Evolutionary conservation across 2,888 invertebrate genomes (phyloP).

Genomic region (Lasioglossum malachurum): DNA sequence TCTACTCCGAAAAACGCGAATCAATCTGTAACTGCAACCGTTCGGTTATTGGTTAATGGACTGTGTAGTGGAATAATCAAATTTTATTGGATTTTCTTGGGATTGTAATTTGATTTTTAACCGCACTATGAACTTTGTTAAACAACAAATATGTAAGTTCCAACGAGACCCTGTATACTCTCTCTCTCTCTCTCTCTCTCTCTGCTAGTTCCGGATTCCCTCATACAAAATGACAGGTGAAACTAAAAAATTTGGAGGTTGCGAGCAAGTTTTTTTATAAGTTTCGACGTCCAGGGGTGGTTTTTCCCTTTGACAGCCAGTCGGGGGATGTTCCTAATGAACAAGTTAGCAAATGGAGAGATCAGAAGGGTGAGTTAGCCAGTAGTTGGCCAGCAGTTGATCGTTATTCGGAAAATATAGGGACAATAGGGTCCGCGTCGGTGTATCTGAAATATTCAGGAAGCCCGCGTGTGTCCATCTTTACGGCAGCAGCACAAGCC

Average conservation of each 20-base stretch:
- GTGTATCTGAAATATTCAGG: conserved; percentile 8
- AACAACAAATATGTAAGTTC: not conserved
- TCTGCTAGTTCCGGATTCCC: not conserved
- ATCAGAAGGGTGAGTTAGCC: not conserved
- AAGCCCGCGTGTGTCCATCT: conserved; percentile 7
- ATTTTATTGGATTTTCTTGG: no score
- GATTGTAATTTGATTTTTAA: not conserved
- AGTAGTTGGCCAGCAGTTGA: not conserved
- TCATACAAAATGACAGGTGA: not conserved
- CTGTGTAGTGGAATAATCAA: not conserved
- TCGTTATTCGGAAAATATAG: conserved; percentile 3
- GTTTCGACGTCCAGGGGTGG: not conserved
- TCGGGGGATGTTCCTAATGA: not conserved
- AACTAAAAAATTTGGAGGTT: not conserved
- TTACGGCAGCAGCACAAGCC: conserved; percentile 14
- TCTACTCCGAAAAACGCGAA: not conserved
- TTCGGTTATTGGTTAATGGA: not conserved
- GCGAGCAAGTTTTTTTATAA: not conserved
- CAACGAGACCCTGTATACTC: not conserved
- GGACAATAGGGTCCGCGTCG: not conserved
- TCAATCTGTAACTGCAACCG: not conserved
- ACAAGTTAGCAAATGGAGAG: not conserved
- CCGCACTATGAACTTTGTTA: not conserved
- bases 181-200: not conserved
- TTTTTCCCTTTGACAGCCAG: not conserved